A percentile compares a stretch with the other conserved stretches of the same genome.
Conservation (phyloP, 2,797 vertebrate species). For the Gymnopithys bicolor region DNA sequence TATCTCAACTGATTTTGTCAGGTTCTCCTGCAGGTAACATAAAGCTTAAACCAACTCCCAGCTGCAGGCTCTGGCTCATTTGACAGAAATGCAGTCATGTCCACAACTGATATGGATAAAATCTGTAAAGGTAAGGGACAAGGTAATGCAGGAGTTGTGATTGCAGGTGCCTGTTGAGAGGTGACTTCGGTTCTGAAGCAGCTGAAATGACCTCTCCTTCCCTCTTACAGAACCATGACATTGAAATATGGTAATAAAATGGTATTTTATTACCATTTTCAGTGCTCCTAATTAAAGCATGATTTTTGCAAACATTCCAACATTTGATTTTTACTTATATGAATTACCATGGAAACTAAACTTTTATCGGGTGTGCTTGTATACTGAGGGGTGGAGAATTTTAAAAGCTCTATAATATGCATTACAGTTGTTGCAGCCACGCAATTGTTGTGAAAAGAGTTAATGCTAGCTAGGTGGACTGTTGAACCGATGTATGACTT, state of each 20-base stretch:
- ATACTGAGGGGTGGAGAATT: background rate
- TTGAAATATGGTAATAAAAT: background rate
- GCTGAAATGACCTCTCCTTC: background rate
- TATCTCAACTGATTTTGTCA: background rate
- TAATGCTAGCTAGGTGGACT: background rate
- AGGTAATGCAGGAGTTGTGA: background rate
- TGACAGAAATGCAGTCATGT: background rate
- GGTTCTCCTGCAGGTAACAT: background rate
- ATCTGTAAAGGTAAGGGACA: background rate
- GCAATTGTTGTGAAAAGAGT: background rate
- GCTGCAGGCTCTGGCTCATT: background rate
- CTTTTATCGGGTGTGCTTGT: background rate
- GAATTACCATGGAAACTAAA: slow-evolving; percentile 62
- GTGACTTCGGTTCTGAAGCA: background rate
- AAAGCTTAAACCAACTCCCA: background rate
- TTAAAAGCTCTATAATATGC: background rate
- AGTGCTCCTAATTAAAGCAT: background rate
- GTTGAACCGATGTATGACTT: background rate
- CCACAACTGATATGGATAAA: background rate
- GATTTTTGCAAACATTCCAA: slow-evolving; percentile 34
- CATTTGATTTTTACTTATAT: slow-evolving; percentile 40
- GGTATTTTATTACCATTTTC: background rate
- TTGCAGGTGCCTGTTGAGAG: background rate
- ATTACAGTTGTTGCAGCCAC: background rate
- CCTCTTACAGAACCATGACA: background rate